Base-by-base conservation (phyloP, 2,888 invertebrate species). In the Pyrrhia umbra region DNA sequence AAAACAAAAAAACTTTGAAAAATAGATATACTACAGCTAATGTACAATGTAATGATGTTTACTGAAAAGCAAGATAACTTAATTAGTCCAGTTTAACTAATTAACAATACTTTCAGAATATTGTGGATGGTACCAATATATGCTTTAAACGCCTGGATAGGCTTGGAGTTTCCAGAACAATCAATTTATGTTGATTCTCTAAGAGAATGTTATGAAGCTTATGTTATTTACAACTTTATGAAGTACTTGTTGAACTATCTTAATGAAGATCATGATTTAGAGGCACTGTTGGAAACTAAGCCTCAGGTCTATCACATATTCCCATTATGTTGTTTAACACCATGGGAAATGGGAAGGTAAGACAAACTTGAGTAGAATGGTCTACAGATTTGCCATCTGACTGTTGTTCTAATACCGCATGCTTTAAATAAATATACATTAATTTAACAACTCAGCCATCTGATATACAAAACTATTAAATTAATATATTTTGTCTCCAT, bases 61-160 rank as follows among this genome's bases (percentile, higher is more conserved):
- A 15, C n/a, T n/a, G n/a, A 4, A 37, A 37, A 16, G 9, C 16
- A 2, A n/a, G 45, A 5, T 45, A 23, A 18, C 27, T 16, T 25
- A 39, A 46, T n/a, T 52, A 16, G 46, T 20, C 34, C 34, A n/a
- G 27, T 27, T 9, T n/a, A 27, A 42, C 10, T 1, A 47, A 16
- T 56, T 60, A 52, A 16, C 16, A 16, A 56, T 49, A 0, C 45
- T 79, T 76, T 40, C 92, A 98, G 98, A 90, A 97, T 99, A 90
- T 89, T 99, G 79, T 99, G 99, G 98, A 99, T 99, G 99, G 99
- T 99, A 56, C 99, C 99, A 68, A 98, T 99, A 82, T 99, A 99
- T 95, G 98, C 98, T 40, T 92, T 98, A 8, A 98, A 99, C 96
- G 98, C 99, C 76, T 98, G 98, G 98, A 95, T 98, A 80, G 99